Base-by-base conservation (phyloP, 2,113 vertebrate species). In the Erinaceus europaeus region DNA sequence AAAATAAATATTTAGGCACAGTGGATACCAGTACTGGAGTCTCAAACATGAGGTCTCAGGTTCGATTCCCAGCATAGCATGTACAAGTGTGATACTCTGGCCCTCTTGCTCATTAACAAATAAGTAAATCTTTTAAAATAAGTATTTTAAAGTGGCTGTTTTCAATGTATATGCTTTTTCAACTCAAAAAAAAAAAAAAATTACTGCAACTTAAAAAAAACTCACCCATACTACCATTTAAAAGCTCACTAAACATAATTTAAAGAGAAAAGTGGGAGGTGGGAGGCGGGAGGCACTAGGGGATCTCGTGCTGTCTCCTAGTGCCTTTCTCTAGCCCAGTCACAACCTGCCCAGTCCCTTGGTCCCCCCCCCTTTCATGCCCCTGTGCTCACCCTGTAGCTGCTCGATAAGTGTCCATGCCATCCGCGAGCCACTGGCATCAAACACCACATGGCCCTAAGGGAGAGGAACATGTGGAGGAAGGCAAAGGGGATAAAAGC, bases 321-420 rank as follows among this genome's bases (percentile, higher is more conserved):
- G 13, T 5, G 13, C 48, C 50, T 75, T 76, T 9, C 38, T 38
- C 46, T 4, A 11, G 2, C 78, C 52, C 5, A 18, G 18, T 14
- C 42, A 57, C 14, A 36, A 53, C 46, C 50, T 6, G 12, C 27
- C 40, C 34, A 48, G 46, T 0, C 27, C 42, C 9, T 50, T 1
- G 7, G 5, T 11, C 46, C 21, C 59, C 9, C 11, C 3, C 5
- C 23, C 32, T 50, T 44, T 53, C 27, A 48, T 20, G 9, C 11
- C 40, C 6, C 40, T 0, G 25, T 27, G 36, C 96, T 92, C 97
- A 99, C 99, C 98, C 98, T 99, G 99, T 0, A 99, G 98, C 89
- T 99, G 99, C 83, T 99, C 98, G 0, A 99, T 99, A 25, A 99
- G 98, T 0, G 99, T 99, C 99, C 98, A 99, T 6, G 99, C 98